A percentile compares a stretch with the other conserved stretches of the same genome.
Conservation (phyloP, 2,888 invertebrate species). For the Apeira syringaria region DNA sequence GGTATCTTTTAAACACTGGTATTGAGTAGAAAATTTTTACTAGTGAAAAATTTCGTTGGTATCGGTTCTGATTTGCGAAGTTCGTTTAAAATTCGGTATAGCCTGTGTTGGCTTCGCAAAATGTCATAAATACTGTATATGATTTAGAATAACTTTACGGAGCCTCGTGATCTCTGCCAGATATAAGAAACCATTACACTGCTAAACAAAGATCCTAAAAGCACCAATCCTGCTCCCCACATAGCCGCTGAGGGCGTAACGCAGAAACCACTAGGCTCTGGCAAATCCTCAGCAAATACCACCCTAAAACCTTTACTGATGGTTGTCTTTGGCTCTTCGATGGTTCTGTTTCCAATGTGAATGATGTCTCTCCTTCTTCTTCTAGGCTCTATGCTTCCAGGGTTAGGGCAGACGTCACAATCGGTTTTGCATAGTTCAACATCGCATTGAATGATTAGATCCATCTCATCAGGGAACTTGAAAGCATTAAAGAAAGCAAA, state of each 20-base stretch:
- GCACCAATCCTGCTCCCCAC: conserved; percentile 83
- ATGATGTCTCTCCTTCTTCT: conserved; percentile 72
- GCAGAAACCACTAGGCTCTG: conserved; percentile 79
- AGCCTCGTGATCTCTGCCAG: conserved; percentile 66
- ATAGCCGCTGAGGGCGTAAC: conserved; percentile 86
- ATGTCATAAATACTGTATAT: not conserved
- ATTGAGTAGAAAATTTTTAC: no score
- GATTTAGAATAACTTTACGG: conserved; percentile 55
- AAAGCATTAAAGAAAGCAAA: conserved; percentile 92
- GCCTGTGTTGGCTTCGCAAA: not conserved
- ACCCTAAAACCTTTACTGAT: conserved; percentile 87
- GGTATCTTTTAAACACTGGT: no score
- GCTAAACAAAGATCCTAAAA: conserved; percentile 84
- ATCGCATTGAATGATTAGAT: conserved; percentile 91
- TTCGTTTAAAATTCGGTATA: not conserved
- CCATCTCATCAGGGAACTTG: conserved; percentile 94
- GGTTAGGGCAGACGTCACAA: conserved; percentile 88
- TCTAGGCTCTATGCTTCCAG: conserved; percentile 83
- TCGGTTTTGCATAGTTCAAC: conserved; percentile 92
- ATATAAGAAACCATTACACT: conserved; percentile 66
- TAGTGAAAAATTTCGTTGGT: no score
- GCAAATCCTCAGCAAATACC: conserved; percentile 87
- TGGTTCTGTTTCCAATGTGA: conserved; percentile 72
- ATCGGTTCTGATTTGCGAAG: conserved; percentile 2
- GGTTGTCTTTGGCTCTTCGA: conserved; percentile 81